Evolutionary conservation across 2,113 vertebrate genomes (phyloP).

Genomic region (Odontophorus gujanensis): DNA sequence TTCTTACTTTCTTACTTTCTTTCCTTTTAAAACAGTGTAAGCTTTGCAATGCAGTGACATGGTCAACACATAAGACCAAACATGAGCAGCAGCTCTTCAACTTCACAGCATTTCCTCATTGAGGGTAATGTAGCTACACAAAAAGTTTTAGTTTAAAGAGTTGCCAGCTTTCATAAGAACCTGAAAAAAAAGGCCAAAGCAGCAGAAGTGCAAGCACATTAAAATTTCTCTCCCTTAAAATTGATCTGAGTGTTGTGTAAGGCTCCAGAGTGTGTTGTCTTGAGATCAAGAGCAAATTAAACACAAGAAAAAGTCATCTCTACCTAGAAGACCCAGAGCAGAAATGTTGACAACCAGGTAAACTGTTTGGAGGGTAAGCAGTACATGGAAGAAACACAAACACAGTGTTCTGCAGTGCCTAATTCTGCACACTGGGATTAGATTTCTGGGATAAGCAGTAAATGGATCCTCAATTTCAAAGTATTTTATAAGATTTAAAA

Average conservation of each 20-base stretch:
- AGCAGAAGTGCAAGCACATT: not conserved
- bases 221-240: not conserved
- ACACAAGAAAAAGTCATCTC: not conserved
- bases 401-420: not conserved
- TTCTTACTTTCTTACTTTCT: not conserved
- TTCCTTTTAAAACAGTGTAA: not conserved
- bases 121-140: not conserved
- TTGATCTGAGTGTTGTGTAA: not conserved
- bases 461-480: not conserved
- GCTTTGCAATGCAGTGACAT: accelerated
- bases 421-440: not conserved
- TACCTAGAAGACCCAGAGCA: not conserved
- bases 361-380: not conserved
- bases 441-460: not conserved
- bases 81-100: not conserved
- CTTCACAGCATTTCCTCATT: not conserved
- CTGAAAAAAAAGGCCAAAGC: not conserved
- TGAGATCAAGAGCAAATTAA: not conserved
- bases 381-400: not conserved
- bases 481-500: not conserved
- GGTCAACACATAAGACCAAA: not conserved
- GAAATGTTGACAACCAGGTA: not conserved
- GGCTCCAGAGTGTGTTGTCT: not conserved
- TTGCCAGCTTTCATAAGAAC: not conserved
- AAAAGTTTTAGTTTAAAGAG: not conserved